Evolutionary conservation across 1,140 invertebrate species (phyloP), one percentile per base, ranked within the genome.

Genomic region (Lepidotrigona ventralis): DNA sequence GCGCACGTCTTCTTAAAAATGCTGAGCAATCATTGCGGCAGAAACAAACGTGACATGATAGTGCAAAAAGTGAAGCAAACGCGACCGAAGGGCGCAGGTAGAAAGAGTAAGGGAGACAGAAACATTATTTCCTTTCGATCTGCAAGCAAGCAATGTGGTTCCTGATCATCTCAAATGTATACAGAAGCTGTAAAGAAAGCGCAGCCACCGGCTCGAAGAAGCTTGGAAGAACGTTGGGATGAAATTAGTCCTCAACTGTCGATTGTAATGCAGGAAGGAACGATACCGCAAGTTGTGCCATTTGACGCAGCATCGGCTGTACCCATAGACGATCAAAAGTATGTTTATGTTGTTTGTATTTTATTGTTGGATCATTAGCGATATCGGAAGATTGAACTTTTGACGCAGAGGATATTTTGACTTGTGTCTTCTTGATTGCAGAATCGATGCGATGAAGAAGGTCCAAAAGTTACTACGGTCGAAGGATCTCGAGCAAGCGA

Each of bases 1-100:
- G 96, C 96, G 51, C 98, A 99, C 94, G 95, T 99, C 83, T 99
- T 99, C 92, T 92, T 99, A 70, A 98, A 98, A 95, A 97, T 99
- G 96, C 93, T 99, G 82, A 97, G 99, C 92, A 94, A 96, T 74
- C 98, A 96, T 93, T 97, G 96, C 81, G 96, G 96, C 68, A 96
- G 95, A 88, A 96, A 60, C 5, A 78, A 96, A 83, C 94, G 95
- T 46, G 90, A 95, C 9, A 94, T 99, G 11, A 95, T 98, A 5
- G 96, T 98, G 60, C 96, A 97, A 87, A 97, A 97, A 90, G 89
- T 88, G 46, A 96, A 96, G 92, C 92, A 91, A 21, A 93, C 92
- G 74, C 93, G 94, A 54, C 94, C 94, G 74, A 95, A 94, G 86
- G 91, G 92, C 54, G 95, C 95, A 92, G 96, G 95, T 92, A 94